phyloP scores from a whole-genome alignment of 2,113 vertebrate genomes.

The Callipepla californica region DNA sequence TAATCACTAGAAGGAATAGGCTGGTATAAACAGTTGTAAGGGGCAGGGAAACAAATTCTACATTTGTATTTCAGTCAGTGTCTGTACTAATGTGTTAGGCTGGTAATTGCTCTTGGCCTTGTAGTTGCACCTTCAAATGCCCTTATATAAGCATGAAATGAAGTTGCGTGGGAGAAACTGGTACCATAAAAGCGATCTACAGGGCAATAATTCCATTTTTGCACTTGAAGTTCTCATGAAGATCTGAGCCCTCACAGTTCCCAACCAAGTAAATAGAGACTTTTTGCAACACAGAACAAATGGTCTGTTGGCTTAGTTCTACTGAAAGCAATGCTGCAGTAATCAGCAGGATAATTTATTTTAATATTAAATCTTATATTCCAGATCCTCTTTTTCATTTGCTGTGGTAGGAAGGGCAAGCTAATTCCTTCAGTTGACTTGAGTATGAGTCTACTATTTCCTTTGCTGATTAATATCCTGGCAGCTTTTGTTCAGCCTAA shows the following conservation, averaged over 20 bases:
- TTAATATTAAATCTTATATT: neutral
- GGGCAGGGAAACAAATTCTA: neutral
- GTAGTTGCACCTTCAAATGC: neutral
- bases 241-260: neutral
- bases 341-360: neutral
- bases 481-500: neutral
- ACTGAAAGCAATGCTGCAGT: neutral
- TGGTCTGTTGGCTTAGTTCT: neutral
- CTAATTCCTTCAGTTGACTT: neutral
- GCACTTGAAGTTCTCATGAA: neutral
- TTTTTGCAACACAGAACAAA: neutral
- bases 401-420: neutral
- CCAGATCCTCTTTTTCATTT: neutral
- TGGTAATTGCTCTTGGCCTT: neutral
- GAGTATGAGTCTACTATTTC: neutral
- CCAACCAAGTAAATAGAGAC: neutral
- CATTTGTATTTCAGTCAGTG: neutral
- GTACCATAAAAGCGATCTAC: neutral
- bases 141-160: neutral
- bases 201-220: neutral
- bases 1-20: slow-evolving; percentile 21
- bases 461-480: neutral
- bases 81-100: neutral
- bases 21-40: slow-evolving; percentile 37
- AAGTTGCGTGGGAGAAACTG: neutral